Conservation (phyloP, 2,113 vertebrate genomes). For the Cacatua alba region DNA sequence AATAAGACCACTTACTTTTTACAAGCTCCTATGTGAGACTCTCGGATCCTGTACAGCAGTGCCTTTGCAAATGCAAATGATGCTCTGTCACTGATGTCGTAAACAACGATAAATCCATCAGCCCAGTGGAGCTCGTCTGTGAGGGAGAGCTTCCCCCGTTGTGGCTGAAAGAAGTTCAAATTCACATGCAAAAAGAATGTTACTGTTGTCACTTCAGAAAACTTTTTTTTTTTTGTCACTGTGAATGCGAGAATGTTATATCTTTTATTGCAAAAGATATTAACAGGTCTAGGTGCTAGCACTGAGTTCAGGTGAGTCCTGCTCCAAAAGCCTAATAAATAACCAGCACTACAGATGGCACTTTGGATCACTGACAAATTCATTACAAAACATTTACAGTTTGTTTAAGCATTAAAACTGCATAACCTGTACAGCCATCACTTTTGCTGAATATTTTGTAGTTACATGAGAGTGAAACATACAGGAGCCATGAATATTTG, state of each 20-base stretch:
- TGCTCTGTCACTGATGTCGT: slow-evolving; percentile 87
- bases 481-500: not conserved
- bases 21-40: slow-evolving; percentile 71
- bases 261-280: not conserved
- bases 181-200: not conserved
- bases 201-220: not conserved
- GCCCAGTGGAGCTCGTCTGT: slow-evolving; percentile 85
- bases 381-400: not conserved
- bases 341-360: not conserved
- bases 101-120: slow-evolving; percentile 87
- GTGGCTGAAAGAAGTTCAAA: slow-evolving; percentile 62
- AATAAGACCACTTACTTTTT: slow-evolving; percentile 77
- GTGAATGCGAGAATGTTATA: not conserved
- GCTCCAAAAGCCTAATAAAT: not conserved
- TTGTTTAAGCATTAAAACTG: not conserved
- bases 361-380: not conserved
- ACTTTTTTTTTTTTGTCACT: not conserved
- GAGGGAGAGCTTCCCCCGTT: slow-evolving; percentile 76
- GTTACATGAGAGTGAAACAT: not conserved
- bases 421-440: not conserved
- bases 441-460: not conserved
- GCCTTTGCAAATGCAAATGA: slow-evolving; percentile 86
- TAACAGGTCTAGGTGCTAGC: not conserved
- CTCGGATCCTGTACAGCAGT: slow-evolving; percentile 81
- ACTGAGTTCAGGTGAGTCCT: not conserved